These are phyloP conservation scores for Uropetala carovei DNA, from an alignment of 2,888 invertebrate species.

Conservation along the genomic window DNA sequence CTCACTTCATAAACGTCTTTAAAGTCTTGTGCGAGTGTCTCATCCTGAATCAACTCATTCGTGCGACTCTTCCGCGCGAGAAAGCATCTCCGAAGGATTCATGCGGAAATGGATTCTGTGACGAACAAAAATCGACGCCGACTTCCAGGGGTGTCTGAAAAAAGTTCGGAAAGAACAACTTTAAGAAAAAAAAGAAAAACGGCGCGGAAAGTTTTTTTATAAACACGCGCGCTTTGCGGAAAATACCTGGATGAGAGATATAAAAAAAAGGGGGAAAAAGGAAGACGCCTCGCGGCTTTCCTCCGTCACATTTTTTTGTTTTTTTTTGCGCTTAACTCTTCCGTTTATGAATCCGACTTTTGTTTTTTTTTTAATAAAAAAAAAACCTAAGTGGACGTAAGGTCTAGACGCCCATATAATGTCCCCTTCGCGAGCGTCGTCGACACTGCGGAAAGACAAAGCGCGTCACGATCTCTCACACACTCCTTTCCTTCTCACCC, in stretches of 20 bases:
- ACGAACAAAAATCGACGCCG: background rate
- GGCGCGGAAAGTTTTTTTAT: background rate
- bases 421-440: background rate
- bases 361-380: too few species aligned
- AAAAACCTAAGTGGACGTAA: background rate
- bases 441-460: slow-evolving; percentile 13
- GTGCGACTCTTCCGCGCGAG: background rate
- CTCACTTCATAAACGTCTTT: slow-evolving; percentile 2
- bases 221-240: background rate
- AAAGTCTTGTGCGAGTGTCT: background rate
- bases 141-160: background rate
- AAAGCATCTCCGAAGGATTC: background rate
- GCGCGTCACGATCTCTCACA: background rate
- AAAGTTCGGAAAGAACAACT: slow-evolving; percentile 3
- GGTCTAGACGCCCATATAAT: background rate
- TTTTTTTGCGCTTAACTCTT: too few species aligned
- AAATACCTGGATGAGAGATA: background rate
- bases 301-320: too few species aligned
- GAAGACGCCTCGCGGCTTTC: too few species aligned
- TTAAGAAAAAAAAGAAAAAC: background rate
- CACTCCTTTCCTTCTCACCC: background rate
- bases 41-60: slow-evolving; percentile 24
- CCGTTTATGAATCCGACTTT: background rate
- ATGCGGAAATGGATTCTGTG: slow-evolving; percentile 1
- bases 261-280: too few species aligned